phyloP scores from a whole-genome alignment of 2,797 vertebrate genomes.

The Chiloscyllium punctatum region DNA sequence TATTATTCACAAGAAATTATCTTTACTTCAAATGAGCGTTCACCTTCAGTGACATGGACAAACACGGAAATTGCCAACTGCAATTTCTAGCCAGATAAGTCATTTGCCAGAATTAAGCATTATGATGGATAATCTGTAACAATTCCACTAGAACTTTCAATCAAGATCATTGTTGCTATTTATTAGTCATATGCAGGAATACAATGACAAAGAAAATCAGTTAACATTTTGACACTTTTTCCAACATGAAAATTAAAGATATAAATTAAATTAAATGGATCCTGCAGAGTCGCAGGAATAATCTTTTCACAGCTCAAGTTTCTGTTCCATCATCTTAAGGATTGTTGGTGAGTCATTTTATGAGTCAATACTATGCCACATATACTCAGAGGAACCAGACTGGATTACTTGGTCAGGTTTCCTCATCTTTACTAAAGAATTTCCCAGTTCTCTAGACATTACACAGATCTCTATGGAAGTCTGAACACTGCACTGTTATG shows the following conservation, averaged over 20 bases:
- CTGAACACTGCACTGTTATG: slow-evolving; percentile 54
- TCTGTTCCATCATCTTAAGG: slow-evolving; percentile 50
- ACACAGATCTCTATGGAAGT: slow-evolving; percentile 62
- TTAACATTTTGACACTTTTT: not conserved
- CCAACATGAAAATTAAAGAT: not conserved
- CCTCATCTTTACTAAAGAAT: slow-evolving; percentile 48
- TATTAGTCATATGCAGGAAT: not conserved
- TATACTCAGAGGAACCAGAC: slow-evolving; percentile 44
- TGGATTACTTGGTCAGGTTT: slow-evolving; percentile 23
- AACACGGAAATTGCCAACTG: not conserved
- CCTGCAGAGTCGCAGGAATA: not conserved
- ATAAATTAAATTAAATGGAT: slow-evolving; percentile 17
- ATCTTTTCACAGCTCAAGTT: slow-evolving; percentile 60
- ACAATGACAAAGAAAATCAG: not conserved
- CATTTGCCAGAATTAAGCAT: not conserved
- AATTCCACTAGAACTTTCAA: not conserved
- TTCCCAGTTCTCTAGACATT: slow-evolving; percentile 67
- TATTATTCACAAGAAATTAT: not conserved
- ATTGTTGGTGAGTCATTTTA: slow-evolving; percentile 69
- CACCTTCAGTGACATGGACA: not conserved
- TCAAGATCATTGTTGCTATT: not conserved
- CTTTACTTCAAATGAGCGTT: not conserved
- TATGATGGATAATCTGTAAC: not conserved
- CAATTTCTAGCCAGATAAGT: not conserved
- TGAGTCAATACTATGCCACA: slow-evolving; percentile 62